Base-by-base conservation (phyloP, 2,797 vertebrate species). In the Pogoniulus pusillus region DNA sequence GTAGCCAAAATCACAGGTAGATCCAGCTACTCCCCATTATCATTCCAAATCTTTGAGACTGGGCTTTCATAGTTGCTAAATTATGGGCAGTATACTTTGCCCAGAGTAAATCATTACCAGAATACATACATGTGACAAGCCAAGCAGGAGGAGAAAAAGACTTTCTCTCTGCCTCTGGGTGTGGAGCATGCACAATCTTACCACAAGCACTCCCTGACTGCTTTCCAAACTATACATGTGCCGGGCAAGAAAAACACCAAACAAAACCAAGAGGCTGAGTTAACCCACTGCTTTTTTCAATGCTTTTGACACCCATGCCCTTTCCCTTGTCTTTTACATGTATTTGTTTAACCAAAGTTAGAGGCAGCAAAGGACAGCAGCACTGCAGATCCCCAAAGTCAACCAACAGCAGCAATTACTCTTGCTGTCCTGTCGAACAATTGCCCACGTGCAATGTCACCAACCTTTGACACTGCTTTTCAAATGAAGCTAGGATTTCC, bases 31-130 rank as follows among this genome's bases (percentile, higher is more conserved):
- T 77, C 8, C 3, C 39, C 16, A 53, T 51, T 90, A 86, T 12
- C 58, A 60, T 11, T 60, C 37, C 39, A 85, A 59, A 58, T 65
- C 4, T 4, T 19, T 1, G 0, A 59, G 27, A 89, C 78, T 49
- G 72, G 34, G 29, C 15, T 76, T 90, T 62, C 62, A 27, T 82
- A 81, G 85, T 80, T 45, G 22, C 23, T 27, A 54, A 76, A 13
- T 58, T 71, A 53, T 18, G 7, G 81, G 39, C 82, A 73, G 43
- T 4, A 5, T 41, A 90, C 82, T 87, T 88, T 88, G 88, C 55
- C 57, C 91, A 80, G 47, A 75, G 94, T 92, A 92, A 94, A 95
- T 94, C 72, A 93, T 96, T 96, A 85, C 59, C 90, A 93, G 88
- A 68, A 83, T 51, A 79, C 89, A 79, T 2, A 11, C 77, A 70